These are phyloP conservation scores for Notocelia uddmanniana DNA, from an alignment of 2,888 invertebrate genomes.

Conservation along the genomic window DNA sequence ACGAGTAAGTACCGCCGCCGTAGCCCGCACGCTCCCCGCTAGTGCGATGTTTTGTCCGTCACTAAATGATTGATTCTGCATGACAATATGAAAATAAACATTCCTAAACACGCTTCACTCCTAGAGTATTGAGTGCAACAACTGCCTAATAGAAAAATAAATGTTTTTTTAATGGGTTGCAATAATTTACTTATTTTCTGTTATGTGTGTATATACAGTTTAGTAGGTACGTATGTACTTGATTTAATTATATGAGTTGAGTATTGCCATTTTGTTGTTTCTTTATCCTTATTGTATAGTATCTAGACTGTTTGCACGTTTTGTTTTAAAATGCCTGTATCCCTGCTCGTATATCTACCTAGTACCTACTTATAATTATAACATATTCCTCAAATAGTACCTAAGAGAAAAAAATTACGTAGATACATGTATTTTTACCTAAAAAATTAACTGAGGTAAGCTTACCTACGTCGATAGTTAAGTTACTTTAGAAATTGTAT, in stretches of 20 bases:
- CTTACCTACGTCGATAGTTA: neutral
- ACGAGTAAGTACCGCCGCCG: slow-evolving; percentile 91
- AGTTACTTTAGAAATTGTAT: neutral
- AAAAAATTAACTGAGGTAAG: neutral
- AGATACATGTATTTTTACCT: neutral
- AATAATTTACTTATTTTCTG: slow-evolving; percentile 39
- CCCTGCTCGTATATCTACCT: slow-evolving; percentile 34
- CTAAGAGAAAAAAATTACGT: too few relatives aligned
- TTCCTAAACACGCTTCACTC: slow-evolving; percentile 46
- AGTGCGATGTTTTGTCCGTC: slow-evolving; percentile 44
- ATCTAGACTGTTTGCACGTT: slow-evolving; percentile 44
- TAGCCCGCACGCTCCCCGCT: slow-evolving; percentile 45
- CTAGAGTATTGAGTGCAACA: slow-evolving; percentile 42
- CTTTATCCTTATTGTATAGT: slow-evolving; percentile 44
- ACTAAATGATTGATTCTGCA: slow-evolving; percentile 47
- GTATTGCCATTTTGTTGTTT: slow-evolving; percentile 46
- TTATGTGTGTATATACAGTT: slow-evolving; percentile 43
- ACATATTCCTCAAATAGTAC: neutral
- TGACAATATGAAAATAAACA: slow-evolving; percentile 46
- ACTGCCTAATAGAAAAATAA: slow-evolving; percentile 44
- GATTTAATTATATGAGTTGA: slow-evolving; percentile 44
- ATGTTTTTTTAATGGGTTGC: slow-evolving; percentile 42
- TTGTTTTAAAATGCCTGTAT: slow-evolving; percentile 45
- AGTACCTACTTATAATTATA: neutral
- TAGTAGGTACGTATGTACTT: slow-evolving; percentile 27